These are phyloP conservation scores for Stigmatopora argus DNA, from an alignment of 2,113 vertebrate species.

Conservation along the genomic window DNA sequence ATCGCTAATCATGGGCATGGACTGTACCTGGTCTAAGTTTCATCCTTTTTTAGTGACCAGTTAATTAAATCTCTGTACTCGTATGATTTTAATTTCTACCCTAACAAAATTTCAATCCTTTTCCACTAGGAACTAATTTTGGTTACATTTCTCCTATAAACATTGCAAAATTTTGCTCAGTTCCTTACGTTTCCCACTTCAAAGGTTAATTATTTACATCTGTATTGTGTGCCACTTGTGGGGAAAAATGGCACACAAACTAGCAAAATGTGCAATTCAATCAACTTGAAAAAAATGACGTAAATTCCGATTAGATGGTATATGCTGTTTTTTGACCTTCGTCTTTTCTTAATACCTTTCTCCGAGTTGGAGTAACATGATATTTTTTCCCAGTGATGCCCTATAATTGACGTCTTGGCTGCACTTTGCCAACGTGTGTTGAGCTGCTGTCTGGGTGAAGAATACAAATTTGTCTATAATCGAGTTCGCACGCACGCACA, in stretches of 20 bases:
- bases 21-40: slow-evolving; percentile 25
- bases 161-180: no score
- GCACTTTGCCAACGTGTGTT: slow-evolving; percentile 61
- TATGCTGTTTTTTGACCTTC: slow-evolving; percentile 63
- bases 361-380: slow-evolving; percentile 63
- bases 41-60: slow-evolving; percentile 3
- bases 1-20: slow-evolving; percentile 27
- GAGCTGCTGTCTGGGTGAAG: slow-evolving; percentile 61
- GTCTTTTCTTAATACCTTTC: slow-evolving; percentile 53
- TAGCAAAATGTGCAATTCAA: slow-evolving; percentile 62
- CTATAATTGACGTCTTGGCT: slow-evolving; percentile 64
- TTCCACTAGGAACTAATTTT: no score
- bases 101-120: no score
- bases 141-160: no score
- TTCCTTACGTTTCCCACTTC: no score
- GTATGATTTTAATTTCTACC: neutral
- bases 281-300: slow-evolving; percentile 63
- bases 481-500: slow-evolving; percentile 64
- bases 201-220: neutral
- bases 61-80: neutral
- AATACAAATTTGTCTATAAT: slow-evolving; percentile 81
- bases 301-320: slow-evolving; percentile 63
- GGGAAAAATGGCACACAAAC: slow-evolving; percentile 16
- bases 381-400: slow-evolving; percentile 49
- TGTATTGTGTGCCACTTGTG: neutral